Evolutionary conservation across 2,797 vertebrate species (phyloP), one percentile per base, ranked within the genome.

Genomic region (Xenentodon cancila): DNA sequence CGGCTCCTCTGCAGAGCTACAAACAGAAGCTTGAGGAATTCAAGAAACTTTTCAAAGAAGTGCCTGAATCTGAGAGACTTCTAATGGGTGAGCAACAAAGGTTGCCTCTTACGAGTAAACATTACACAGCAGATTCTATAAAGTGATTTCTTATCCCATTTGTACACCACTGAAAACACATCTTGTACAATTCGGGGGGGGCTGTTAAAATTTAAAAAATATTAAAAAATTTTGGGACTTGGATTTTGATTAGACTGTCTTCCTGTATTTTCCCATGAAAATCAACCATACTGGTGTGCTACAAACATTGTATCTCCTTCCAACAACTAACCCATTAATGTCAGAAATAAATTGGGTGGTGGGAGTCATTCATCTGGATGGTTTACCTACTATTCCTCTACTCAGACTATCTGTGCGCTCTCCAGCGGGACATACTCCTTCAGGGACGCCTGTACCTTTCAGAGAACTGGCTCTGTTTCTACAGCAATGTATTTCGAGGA

Each of bases 401-500:
- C 20, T 0, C 75, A 98, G 96, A 98, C 85, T 98, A 97, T 51
- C 90, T 93, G 5, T 99, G 97, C 83, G 97, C 97, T 15, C 94
- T 99, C 60, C 96, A 98, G 88, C 95, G 93, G 81, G 97, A 99
- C 67, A 96, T 99, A 81, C 92, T 98, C 81, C 92, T 97, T 47
- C 97, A 98, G 80, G 97, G 97, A 73, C 93, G 95, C 47, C 76
- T 98, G 25, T 99, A 96, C 84, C 92, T 99, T 71, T 93, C 96
- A 21, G 94, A 98, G 88, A 96, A 95, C 84, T 95, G 93, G 90
- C 85, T 99, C 53, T 97, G 96, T 90, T 99, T 99, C 93, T 92
- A 98, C 93, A 98, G 96, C 92, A 95, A 96, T 82, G 96, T 99
- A 74, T 98, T 99, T 83, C 86, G 96, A 91, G 94, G 96, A 68